phyloP scores from a whole-genome alignment of 2,113 vertebrate species.

The Platanista minor region DNA sequence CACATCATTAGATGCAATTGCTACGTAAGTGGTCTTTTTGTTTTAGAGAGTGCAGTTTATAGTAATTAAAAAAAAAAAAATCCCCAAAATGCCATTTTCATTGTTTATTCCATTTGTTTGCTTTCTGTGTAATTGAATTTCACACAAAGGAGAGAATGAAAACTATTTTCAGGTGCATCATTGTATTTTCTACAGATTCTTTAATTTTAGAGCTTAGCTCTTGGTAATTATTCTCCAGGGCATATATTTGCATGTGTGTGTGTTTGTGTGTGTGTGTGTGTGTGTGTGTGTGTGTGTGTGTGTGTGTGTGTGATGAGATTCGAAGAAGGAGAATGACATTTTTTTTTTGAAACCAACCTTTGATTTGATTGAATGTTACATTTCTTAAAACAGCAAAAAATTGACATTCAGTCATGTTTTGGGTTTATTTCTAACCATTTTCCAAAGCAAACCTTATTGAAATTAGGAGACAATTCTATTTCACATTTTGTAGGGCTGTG shows the following conservation, averaged over 20 bases:
- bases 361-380: slow-evolving; percentile 22
- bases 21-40: not conserved
- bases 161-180: slow-evolving; percentile 20
- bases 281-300: not conserved
- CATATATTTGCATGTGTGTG: not conserved
- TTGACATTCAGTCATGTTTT: slow-evolving; percentile 32
- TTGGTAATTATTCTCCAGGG: not conserved
- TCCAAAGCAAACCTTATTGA: not conserved
- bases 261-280: not conserved
- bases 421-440: slow-evolving; percentile 43
- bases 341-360: slow-evolving; percentile 52
- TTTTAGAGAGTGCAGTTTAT: slow-evolving; percentile 35
- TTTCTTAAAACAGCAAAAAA: slow-evolving; percentile 41
- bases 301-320: not conserved
- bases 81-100: not conserved
- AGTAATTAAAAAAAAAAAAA: slow-evolving; percentile 38
- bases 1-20: not conserved
- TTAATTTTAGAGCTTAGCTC: not conserved
- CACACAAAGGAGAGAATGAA: not conserved
- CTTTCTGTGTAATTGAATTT: slow-evolving; percentile 42
- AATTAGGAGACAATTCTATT: slow-evolving; percentile 39
- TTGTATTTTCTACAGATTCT: slow-evolving; percentile 33
- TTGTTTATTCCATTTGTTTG: slow-evolving; percentile 50
- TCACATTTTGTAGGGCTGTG: not conserved
- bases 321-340: slow-evolving; percentile 17